A percentile compares a stretch with the other conserved stretches of the same genome.
These are phyloP conservation scores for Saguinus midas DNA, from an alignment of 2,113 vertebrate genomes.

Conservation along the genomic window DNA sequence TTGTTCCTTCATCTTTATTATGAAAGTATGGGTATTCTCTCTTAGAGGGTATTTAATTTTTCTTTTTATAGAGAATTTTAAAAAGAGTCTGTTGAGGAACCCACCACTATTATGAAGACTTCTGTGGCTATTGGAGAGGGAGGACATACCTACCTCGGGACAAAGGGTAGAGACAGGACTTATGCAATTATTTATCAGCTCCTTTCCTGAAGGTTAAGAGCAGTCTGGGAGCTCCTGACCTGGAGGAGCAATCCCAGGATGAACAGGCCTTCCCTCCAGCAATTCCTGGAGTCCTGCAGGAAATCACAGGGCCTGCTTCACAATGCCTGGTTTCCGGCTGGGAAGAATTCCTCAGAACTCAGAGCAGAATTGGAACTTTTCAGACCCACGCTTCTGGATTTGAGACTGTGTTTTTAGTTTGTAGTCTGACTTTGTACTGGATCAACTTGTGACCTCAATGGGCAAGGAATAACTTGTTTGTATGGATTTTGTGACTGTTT, in stretches of 20 bases:
- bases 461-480: conserved; percentile 36
- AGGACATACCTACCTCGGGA: neutral
- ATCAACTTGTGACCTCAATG: conserved; percentile 42
- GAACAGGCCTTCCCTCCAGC: neutral
- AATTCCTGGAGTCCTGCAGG: conserved; percentile 64
- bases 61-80: neutral
- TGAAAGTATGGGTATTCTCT: neutral
- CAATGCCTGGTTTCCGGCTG: conserved; percentile 79
- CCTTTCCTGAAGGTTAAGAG: neutral
- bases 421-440: conserved; percentile 4
- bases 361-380: conserved; percentile 40
- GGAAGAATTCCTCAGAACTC: conserved; percentile 61
- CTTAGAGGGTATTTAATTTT: neutral
- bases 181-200: neutral
- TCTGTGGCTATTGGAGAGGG: neutral
- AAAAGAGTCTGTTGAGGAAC: neutral
- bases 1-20: neutral
- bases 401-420: neutral
- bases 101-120: neutral
- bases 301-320: conserved; percentile 69
- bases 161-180: neutral
- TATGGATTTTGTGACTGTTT: conserved; percentile 29
- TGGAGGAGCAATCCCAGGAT: neutral
- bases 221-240: neutral
- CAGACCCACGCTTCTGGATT: neutral